phyloP scores from a whole-genome alignment of 2,113 vertebrate genomes.

The Microcebus lehilahytsara region DNA sequence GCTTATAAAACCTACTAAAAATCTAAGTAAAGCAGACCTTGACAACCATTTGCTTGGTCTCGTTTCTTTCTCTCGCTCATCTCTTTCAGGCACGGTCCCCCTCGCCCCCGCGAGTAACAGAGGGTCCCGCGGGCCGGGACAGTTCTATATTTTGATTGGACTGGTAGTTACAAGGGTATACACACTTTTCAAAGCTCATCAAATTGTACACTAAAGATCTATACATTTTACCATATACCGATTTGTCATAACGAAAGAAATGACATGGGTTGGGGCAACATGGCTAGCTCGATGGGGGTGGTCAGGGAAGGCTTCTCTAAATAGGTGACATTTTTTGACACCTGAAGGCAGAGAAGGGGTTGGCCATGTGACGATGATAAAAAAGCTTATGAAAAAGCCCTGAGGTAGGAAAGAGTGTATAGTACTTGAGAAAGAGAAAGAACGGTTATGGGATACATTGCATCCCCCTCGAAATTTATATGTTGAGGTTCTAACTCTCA shows the following conservation, averaged over 20 bases:
- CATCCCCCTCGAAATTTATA: neutral
- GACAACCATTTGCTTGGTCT: no score
- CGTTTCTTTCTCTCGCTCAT: no score
- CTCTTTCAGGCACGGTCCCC: no score
- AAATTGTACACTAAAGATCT: neutral
- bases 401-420: neutral
- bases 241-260: neutral
- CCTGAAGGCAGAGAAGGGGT: neutral
- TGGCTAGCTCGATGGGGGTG: neutral
- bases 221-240: neutral
- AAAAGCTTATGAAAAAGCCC: neutral
- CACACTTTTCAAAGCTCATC: neutral
- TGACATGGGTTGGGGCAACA: neutral
- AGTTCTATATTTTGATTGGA: neutral
- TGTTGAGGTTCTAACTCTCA: neutral
- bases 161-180: neutral
- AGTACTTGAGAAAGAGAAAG: neutral
- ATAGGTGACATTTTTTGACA: neutral
- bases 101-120: no score
- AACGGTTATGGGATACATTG: neutral
- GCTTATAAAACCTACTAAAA: no score
- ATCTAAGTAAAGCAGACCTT: no score
- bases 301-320: neutral
- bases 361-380: neutral
- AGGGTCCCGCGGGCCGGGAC: no score